Evolutionary conservation across 2,888 invertebrate species (phyloP).

Genomic region (Hyppa rectilinea): DNA sequence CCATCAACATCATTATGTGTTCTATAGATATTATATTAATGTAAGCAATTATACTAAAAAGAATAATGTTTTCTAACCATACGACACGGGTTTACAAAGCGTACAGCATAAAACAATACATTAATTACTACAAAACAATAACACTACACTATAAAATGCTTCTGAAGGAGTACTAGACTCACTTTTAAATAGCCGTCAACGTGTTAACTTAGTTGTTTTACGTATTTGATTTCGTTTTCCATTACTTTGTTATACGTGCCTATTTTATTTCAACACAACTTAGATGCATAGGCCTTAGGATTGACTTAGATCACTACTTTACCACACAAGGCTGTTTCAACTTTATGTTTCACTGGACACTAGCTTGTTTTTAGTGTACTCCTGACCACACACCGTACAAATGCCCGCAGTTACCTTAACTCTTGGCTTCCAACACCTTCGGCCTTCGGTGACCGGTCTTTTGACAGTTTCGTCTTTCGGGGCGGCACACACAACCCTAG

Average conservation of each 20-base stretch:
- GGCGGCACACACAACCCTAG: slow-evolving; percentile 85
- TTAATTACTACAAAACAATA: slow-evolving; percentile 76
- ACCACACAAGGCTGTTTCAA: slow-evolving; percentile 89
- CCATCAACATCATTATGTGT: slow-evolving; percentile 70
- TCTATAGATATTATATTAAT: slow-evolving; percentile 65
- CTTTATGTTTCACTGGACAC: slow-evolving; percentile 90
- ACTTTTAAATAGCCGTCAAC: slow-evolving; percentile 87
- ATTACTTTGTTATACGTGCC: slow-evolving; percentile 85
- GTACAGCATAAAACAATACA: slow-evolving; percentile 71
- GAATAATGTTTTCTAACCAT: slow-evolving; percentile 66
- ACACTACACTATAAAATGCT: slow-evolving; percentile 88
- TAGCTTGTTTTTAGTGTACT: slow-evolving; percentile 90
- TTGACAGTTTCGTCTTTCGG: slow-evolving; percentile 75
- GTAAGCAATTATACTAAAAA: slow-evolving; percentile 68
- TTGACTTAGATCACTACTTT: slow-evolving; percentile 89
- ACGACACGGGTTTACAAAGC: slow-evolving; percentile 68
- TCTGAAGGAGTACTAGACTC: slow-evolving; percentile 88
- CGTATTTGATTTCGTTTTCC: slow-evolving; percentile 81
- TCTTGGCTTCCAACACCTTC: slow-evolving; percentile 90
- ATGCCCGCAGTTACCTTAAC: slow-evolving; percentile 91
- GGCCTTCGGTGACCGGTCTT: slow-evolving; percentile 85
- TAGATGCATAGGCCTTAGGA: slow-evolving; percentile 91
- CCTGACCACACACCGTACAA: slow-evolving; percentile 90
- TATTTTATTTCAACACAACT: slow-evolving; percentile 88
- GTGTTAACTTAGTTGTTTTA: slow-evolving; percentile 88